Percentiles rank a stretch among this genome's conserved stretches.
Conservation (phyloP, 2,113 vertebrate species). For the Anarrhichthys ocellatus region DNA sequence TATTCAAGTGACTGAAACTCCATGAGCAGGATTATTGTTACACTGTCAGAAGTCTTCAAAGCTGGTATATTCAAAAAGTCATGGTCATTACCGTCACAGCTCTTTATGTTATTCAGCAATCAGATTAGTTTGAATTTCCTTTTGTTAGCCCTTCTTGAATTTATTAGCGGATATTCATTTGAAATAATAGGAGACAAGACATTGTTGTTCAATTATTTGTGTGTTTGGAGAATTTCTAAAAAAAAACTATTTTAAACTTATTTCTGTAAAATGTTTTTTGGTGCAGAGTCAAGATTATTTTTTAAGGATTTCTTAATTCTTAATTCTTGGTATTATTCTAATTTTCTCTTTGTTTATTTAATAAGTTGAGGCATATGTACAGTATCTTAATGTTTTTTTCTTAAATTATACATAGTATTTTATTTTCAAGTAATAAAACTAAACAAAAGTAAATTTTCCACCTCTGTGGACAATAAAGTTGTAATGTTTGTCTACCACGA, state of each 20-base stretch:
- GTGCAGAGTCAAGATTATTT: too few species aligned
- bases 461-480: neutral
- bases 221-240: neutral
- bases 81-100: neutral
- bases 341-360: neutral
- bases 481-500: neutral
- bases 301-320: too few species aligned
- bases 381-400: neutral
- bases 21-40: neutral
- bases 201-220: neutral
- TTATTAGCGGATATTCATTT: neutral
- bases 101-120: neutral
- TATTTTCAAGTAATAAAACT: neutral
- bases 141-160: neutral
- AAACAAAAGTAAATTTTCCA: neutral
- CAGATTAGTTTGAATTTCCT: neutral
- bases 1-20: neutral
- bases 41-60: neutral
- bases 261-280: too few species aligned
- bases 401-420: neutral
- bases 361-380: neutral
- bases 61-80: neutral
- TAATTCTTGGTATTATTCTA: neutral
- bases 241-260: too few species aligned
- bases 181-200: neutral